Percentiles rank a stretch among this genome's conserved stretches.
These are phyloP conservation scores for Spermophilus dauricus DNA, from an alignment of 2,113 vertebrate species.

Conservation along the genomic window DNA sequence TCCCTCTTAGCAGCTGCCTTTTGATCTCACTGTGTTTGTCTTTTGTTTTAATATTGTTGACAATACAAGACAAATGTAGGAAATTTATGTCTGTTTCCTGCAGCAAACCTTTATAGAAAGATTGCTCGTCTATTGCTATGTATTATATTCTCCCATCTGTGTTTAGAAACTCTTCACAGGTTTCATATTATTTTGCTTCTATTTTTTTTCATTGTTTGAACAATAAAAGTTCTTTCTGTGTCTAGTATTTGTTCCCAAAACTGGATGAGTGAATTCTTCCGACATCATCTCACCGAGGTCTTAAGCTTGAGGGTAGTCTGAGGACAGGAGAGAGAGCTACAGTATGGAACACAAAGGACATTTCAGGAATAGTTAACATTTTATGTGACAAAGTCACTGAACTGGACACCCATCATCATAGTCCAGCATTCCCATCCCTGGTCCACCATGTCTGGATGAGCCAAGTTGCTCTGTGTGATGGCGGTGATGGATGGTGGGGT, in stretches of 20 bases:
- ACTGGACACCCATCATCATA: background rate
- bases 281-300: background rate
- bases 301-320: background rate
- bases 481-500: background rate
- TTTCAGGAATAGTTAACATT: background rate
- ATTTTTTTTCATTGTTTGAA: conserved; percentile 68
- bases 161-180: conserved; percentile 65
- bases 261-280: conserved; percentile 3
- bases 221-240: conserved; percentile 58
- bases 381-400: background rate
- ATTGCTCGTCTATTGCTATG: conserved; percentile 1
- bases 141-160: conserved; percentile 65
- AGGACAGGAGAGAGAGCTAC: background rate
- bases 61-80: conserved; percentile 69
- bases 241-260: conserved; percentile 55
- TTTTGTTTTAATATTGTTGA: conserved; percentile 78
- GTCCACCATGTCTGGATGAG: background rate
- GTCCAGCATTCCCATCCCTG: background rate
- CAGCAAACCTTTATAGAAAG: conserved; percentile 61
- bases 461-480: background rate
- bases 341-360: background rate
- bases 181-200: conserved; percentile 61
- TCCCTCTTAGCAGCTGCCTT: conserved; percentile 70
- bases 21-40: conserved; percentile 72
- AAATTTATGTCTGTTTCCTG: conserved; percentile 69